Percentiles rank a stretch among this genome's conserved stretches.
Evolutionary conservation across 2,888 invertebrate species (phyloP).

Genomic region (Calephelis perditalis): DNA sequence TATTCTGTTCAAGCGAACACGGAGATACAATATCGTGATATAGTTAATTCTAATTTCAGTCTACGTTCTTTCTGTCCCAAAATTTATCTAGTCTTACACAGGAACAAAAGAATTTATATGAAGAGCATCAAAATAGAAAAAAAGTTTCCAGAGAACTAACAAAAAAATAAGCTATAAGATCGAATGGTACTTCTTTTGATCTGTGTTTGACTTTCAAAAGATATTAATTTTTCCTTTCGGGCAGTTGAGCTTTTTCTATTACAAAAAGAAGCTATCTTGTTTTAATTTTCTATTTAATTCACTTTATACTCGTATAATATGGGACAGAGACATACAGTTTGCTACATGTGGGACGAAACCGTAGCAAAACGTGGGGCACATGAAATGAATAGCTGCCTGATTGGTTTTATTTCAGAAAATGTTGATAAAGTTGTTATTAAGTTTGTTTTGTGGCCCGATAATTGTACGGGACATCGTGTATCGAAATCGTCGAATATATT

Average conservation of each 20-base stretch:
- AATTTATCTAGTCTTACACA: background rate
- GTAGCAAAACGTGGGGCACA: conserved; percentile 32
- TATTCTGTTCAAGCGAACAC: background rate
- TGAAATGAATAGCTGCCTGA: conserved; percentile 31
- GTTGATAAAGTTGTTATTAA: conserved; percentile 16
- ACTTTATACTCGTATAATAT: background rate
- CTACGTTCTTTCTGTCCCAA: background rate
- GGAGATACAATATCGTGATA: background rate
- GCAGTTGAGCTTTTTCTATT: background rate
- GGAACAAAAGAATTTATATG: background rate
- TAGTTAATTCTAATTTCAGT: background rate
- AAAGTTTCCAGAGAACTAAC: background rate
- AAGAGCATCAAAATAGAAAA: background rate
- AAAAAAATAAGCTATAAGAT: background rate
- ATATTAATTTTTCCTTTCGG: background rate
- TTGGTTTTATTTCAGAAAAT: conserved; percentile 24
- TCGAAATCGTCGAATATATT: background rate
- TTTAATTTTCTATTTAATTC: background rate
- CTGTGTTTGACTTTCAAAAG: background rate
- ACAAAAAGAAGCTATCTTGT: background rate
- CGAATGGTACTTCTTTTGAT: background rate
- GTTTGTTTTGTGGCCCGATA: conserved; percentile 12
- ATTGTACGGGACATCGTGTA: conserved; percentile 5
- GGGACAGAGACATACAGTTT: conserved; percentile 24
- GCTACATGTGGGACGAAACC: conserved; percentile 34